Evolutionary conservation across 2,113 vertebrate species (phyloP), one percentile per base, ranked within the genome.

Genomic region (Pedionomus torquatus): DNA sequence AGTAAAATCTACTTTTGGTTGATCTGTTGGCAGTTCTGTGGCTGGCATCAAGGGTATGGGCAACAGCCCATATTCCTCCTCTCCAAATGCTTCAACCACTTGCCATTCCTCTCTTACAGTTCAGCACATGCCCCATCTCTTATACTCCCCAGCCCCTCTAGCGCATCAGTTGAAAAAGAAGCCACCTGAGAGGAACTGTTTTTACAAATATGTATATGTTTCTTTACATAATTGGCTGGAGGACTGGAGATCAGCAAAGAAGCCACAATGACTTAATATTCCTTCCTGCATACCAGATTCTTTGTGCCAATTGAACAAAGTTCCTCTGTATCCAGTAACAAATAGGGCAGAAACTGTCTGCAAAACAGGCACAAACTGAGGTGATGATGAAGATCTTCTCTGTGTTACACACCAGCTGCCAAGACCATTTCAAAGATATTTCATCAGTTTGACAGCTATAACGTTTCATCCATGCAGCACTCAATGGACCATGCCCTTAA

Each of bases 21-120:
- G 0, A 28, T 55, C 17, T 58, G 14, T 74, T 91, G 54, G n/a
- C 0, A 0, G 23, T 24, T 68, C 61, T 60, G 12, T 48, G 12
- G 7, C 25, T 74, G 60, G 19, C 18, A 78, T 23, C 0, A 1
- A 35, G 24, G 18, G 23, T 37, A 52, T 51, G 37, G 30, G 7
- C 43, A 83, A 23, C 24, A 60, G n/a, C 14, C 26, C 1, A 0
- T 54, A 16, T 37, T 60, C 23, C 31, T 7, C 4, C 3, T 6
- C 31, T 69, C 68, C 68, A 28, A 85, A 69, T 24, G 19, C 7
- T 10, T 64, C 39, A 65, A 7, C 17, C 26, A 17, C 39, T 54
- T 63, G 30, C 18, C 17, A 12, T 58, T 79, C 37, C 51, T 39
- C 44, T 6, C 20, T 78, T 68, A 28, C 6, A 61, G 41, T 33